Percentiles rank a stretch among this genome's conserved stretches.
These are phyloP conservation scores for Hippocampus abdominalis DNA, from an alignment of 2,113 vertebrate species.

Conservation along the genomic window DNA sequence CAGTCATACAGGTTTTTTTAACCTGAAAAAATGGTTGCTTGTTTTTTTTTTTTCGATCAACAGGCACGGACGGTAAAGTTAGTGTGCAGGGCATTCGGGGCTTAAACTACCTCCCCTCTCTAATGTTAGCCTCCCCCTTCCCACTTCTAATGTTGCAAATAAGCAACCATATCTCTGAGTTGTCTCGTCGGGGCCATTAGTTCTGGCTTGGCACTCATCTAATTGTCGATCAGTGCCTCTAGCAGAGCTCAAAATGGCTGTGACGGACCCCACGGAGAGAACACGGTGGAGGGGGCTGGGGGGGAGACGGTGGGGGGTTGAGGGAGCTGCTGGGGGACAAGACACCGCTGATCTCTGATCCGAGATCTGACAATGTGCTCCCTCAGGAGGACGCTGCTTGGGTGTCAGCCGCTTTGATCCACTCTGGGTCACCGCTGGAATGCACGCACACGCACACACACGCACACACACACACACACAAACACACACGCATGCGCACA, in stretches of 20 bases:
- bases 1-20: too few species aligned
- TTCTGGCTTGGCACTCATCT: conserved; percentile 30
- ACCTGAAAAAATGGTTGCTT: too few species aligned
- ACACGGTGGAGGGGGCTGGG: conserved; percentile 30
- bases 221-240: conserved; percentile 46
- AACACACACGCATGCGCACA: not conserved
- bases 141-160: conserved; percentile 2
- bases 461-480: too few species aligned
- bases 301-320: not conserved
- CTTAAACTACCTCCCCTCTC: not conserved
- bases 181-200: not conserved
- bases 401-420: conserved; percentile 64
- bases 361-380: conserved; percentile 61
- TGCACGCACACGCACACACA: conserved; percentile 19
- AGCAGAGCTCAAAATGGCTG: conserved; percentile 54
- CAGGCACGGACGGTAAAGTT: too few species aligned
- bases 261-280: conserved; percentile 59
- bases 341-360: conserved; percentile 60
- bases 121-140: too few species aligned
- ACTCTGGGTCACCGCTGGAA: conserved; percentile 54
- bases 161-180: conserved; percentile 6
- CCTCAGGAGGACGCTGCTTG: conserved; percentile 55
- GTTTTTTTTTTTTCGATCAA: too few species aligned
- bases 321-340: not conserved
- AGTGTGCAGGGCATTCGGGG: not conserved